These are phyloP conservation scores for Tapirus terrestris DNA, from an alignment of 2,113 vertebrate species.

Conservation along the genomic window DNA sequence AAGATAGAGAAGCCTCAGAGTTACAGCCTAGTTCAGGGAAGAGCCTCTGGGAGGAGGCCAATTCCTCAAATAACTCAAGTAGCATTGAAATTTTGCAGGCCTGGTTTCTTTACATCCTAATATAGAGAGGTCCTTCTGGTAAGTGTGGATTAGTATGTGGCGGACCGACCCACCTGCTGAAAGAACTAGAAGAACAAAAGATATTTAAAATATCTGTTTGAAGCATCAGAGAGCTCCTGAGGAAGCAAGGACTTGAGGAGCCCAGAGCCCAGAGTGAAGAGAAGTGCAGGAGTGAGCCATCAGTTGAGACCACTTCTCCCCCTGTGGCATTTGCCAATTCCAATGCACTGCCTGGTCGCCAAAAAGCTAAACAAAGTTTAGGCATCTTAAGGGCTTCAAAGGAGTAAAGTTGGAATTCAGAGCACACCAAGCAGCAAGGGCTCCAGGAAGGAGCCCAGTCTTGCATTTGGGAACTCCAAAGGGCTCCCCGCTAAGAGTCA, in stretches of 20 bases:
- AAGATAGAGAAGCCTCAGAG: background rate
- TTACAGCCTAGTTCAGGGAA: background rate
- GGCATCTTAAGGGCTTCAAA: background rate
- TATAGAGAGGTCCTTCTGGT: background rate
- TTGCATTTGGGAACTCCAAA: background rate
- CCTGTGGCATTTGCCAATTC: background rate
- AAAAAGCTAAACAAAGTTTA: background rate
- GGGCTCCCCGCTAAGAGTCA: background rate
- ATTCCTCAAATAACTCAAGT: background rate
- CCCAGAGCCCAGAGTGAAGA: background rate
- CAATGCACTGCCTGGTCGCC: accelerated
- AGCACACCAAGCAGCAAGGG: background rate
- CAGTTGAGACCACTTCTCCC: background rate
- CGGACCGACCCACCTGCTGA: background rate
- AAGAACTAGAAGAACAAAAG: background rate
- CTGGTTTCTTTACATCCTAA: background rate
- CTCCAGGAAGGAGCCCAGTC: background rate
- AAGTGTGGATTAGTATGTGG: background rate
- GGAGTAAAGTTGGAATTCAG: background rate
- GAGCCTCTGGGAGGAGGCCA: background rate
- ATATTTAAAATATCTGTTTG: background rate
- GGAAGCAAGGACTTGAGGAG: background rate
- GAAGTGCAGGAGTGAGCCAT: too few species aligned
- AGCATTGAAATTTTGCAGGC: background rate
- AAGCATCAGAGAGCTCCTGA: background rate